These are phyloP conservation scores for Neogobius melanostomus DNA, from an alignment of 2,113 vertebrate species.

Conservation along the genomic window DNA sequence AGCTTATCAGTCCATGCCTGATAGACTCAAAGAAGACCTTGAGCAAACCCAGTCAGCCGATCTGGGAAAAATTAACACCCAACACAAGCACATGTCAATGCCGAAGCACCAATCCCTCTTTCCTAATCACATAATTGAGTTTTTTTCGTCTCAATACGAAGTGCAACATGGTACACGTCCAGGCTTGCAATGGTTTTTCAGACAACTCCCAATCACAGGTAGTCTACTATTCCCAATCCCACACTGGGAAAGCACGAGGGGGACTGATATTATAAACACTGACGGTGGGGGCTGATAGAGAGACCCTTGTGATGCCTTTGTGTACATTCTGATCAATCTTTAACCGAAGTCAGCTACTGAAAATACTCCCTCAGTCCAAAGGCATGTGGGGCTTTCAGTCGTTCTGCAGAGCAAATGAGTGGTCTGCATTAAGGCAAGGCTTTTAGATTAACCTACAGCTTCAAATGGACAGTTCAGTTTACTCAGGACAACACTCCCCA, in stretches of 20 bases:
- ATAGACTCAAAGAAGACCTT: constrained; percentile 31
- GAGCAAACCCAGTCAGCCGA: constrained; percentile 37
- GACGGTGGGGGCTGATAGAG: constrained; percentile 9
- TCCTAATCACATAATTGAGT: neutral
- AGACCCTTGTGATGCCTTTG: constrained; percentile 31
- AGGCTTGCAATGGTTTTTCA: constrained; percentile 26
- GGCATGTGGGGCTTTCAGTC: constrained; percentile 20
- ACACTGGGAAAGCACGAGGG: neutral
- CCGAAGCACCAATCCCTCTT: too few relatives aligned
- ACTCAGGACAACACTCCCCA: neutral
- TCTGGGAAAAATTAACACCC: neutral
- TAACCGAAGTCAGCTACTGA: constrained; percentile 55
- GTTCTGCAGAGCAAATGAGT: constrained; percentile 10
- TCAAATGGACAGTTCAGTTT: neutral
- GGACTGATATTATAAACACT: neutral
- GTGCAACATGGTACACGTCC: constrained; percentile 20
- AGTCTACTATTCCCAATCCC: neutral
- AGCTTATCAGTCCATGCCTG: constrained; percentile 35
- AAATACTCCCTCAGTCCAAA: constrained; percentile 2
- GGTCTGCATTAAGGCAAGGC: neutral
- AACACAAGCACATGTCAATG: neutral
- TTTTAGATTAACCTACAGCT: neutral
- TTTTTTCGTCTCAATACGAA: neutral
- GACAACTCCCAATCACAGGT: constrained; percentile 41
- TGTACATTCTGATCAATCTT: constrained; percentile 63